Percentiles rank a stretch among this genome's conserved stretches.
Evolutionary conservation across 2,113 vertebrate genomes (phyloP).

Genomic region (Hippopotamus amphibius): DNA sequence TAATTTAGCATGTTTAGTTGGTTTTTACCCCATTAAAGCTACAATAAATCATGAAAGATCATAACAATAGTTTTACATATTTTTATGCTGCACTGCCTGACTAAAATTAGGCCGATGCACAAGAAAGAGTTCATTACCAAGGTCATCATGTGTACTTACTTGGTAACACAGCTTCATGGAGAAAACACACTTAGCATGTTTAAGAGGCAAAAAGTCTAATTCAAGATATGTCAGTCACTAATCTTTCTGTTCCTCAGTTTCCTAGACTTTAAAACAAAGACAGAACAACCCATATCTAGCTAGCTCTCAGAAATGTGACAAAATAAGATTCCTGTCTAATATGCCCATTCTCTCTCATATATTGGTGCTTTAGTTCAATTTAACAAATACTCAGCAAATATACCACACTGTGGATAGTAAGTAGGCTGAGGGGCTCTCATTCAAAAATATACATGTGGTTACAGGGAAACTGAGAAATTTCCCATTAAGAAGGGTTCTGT

Average conservation of each 20-base stretch:
- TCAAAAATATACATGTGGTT: background rate
- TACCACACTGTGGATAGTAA: background rate
- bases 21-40: background rate
- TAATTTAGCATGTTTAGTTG: background rate
- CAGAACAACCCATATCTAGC: background rate
- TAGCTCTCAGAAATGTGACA: constrained; percentile 32
- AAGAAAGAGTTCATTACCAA: background rate
- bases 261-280: constrained; percentile 21
- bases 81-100: background rate
- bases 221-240: background rate
- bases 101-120: background rate
- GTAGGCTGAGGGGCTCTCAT: background rate
- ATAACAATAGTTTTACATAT: background rate
- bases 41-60: background rate
- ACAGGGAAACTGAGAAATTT: background rate
- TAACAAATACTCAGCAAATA: constrained; percentile 33
- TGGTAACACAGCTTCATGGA: background rate
- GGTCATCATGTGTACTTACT: background rate
- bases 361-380: background rate
- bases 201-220: constrained; percentile 28
- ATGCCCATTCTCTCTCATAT: background rate
- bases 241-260: constrained; percentile 6
- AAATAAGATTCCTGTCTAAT: background rate
- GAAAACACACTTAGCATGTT: constrained; percentile 7
- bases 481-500: background rate